phyloP scores from a whole-genome alignment of 2,888 invertebrate genomes.

The Eubasilissa splendida region DNA sequence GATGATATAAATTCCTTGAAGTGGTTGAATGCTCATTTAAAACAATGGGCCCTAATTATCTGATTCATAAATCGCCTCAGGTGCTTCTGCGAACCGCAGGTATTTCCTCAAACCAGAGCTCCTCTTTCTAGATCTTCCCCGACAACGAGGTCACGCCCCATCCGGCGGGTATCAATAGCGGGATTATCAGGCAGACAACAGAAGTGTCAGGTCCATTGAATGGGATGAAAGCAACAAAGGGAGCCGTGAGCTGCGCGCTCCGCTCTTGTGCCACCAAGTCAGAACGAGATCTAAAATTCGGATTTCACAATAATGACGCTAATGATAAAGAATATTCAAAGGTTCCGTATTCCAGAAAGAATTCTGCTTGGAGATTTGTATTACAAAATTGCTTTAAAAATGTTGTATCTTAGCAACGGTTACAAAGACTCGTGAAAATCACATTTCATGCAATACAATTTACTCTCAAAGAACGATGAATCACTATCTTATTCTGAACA shows the following conservation, averaged over 20 bases:
- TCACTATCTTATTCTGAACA: no score
- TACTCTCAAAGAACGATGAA: no score
- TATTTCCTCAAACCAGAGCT: not conserved
- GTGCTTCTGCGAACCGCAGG: not conserved
- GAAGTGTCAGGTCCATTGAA: slow-evolving; percentile 27
- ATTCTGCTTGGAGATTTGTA: no score
- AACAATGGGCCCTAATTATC: slow-evolving; percentile 14
- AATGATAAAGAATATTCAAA: slow-evolving; percentile 22
- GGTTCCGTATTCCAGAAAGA: not conserved
- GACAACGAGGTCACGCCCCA: not conserved
- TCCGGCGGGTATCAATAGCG: slow-evolving; percentile 20
- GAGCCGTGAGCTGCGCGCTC: slow-evolving; percentile 6
- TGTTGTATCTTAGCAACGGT: no score
- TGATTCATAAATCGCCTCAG: slow-evolving; percentile 19
- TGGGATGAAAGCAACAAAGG: slow-evolving; percentile 17
- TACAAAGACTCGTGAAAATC: no score
- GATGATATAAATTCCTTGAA: no score
- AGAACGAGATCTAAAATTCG: slow-evolving; percentile 26
- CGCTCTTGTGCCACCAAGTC: slow-evolving; percentile 7
- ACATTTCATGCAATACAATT: no score
- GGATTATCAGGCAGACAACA: slow-evolving; percentile 25
- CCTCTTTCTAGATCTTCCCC: slow-evolving; percentile 9
- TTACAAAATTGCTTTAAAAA: no score
- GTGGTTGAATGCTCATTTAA: not conserved
- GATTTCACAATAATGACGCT: slow-evolving; percentile 28